These are phyloP conservation scores for Cynodonichthys magdalenae DNA, from an alignment of 2,797 vertebrate genomes.

Conservation along the genomic window DNA sequence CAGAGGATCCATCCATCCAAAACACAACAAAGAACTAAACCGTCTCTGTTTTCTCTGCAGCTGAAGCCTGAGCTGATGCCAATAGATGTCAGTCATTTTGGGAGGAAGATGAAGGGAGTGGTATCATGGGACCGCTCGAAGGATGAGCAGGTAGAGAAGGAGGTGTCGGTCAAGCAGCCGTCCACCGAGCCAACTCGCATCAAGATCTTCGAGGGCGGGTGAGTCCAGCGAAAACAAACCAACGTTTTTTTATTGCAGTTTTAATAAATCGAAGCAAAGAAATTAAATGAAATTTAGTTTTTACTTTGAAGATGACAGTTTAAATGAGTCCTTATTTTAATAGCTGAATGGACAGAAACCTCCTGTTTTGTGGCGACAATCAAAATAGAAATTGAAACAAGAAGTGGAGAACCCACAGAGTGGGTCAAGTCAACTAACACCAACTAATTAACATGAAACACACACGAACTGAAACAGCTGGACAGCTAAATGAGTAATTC, in stretches of 20 bases:
- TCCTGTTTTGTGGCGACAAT: too few relatives aligned
- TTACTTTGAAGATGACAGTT: too few relatives aligned
- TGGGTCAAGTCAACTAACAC: too few relatives aligned
- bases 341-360: too few relatives aligned
- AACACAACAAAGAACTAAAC: too few relatives aligned
- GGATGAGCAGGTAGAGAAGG: slow-evolving; percentile 93
- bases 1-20: not conserved
- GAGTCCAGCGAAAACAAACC: slow-evolving; percentile 35
- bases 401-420: too few relatives aligned
- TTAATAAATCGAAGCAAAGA: not conserved
- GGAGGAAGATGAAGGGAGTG: slow-evolving; percentile 92
- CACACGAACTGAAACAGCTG: not conserved
- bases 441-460: not conserved
- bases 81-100: slow-evolving; percentile 87
- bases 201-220: slow-evolving; percentile 99
- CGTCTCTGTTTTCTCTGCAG: slow-evolving; percentile 67
- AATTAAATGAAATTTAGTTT: too few relatives aligned
- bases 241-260: not conserved
- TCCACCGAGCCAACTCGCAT: slow-evolving; percentile 91
- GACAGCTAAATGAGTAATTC: too few relatives aligned
- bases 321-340: too few relatives aligned
- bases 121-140: slow-evolving; percentile 91
- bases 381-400: too few relatives aligned
- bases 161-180: slow-evolving; percentile 84
- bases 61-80: slow-evolving; percentile 93